phyloP scores from a whole-genome alignment of 2,888 invertebrate species.

The Megaustenia siamemsis region DNA sequence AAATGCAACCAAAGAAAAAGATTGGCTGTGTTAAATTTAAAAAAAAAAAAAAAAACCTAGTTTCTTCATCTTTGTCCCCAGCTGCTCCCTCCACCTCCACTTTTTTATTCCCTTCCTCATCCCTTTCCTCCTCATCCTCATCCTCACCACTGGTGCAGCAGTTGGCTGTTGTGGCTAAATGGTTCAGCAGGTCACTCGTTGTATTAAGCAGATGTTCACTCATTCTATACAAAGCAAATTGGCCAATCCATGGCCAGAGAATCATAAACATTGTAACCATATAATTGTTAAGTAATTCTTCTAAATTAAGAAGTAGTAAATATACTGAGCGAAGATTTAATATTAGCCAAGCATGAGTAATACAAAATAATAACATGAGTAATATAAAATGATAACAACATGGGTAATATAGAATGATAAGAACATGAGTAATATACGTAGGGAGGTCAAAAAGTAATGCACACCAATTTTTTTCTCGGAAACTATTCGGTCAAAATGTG shows the following conservation, averaged over 20 bases:
- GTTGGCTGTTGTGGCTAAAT: constrained; percentile 60
- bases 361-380: no score
- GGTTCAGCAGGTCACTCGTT: constrained; percentile 64
- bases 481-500: no score
- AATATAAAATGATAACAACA: no score
- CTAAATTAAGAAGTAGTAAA: no score
- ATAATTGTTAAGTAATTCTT: no score
- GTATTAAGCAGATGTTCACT: constrained; percentile 67
- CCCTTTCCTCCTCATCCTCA: constrained; percentile 20
- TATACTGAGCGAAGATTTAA: no score
- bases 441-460: no score
- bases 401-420: no score
- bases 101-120: constrained; percentile 5
- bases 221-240: constrained; percentile 59
- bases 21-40: not conserved
- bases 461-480: no score
- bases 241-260: not conserved
- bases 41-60: constrained; percentile 14
- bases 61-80: not conserved
- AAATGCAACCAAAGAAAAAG: not conserved
- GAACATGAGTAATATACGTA: no score
- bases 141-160: constrained; percentile 47
- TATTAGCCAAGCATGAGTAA: no score
- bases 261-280: no score
- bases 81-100: not conserved